Evolutionary conservation across 2,113 vertebrate species (phyloP).

Genomic region (Lophura nycthemera): DNA sequence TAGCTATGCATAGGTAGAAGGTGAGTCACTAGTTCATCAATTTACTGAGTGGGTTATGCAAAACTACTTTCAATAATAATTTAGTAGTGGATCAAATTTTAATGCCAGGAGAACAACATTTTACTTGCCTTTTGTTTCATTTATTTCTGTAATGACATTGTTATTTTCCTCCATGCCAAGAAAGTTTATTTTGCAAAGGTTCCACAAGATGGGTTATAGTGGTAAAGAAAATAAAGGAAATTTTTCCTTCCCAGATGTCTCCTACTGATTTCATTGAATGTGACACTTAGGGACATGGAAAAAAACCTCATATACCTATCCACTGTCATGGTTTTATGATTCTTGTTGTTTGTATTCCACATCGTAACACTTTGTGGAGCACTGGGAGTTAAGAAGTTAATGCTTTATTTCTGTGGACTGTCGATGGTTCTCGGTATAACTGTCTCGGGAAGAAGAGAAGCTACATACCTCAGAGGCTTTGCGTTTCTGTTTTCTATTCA

Average conservation of each 20-base stretch:
- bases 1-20: background rate
- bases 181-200: background rate
- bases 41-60: background rate
- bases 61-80: background rate
- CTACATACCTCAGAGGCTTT: too few species aligned
- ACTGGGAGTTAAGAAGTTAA: too few species aligned
- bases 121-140: background rate
- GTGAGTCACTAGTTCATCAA: background rate
- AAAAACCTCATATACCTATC: background rate
- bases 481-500: too few species aligned
- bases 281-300: background rate
- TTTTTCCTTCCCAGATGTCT: background rate
- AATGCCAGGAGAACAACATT: background rate
- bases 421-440: too few species aligned
- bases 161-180: background rate
- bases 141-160: background rate
- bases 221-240: background rate
- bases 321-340: too few species aligned
- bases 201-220: background rate
- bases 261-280: background rate
- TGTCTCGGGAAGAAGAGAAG: too few species aligned
- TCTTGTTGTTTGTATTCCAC: too few species aligned
- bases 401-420: too few species aligned
- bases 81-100: background rate
- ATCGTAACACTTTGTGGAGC: too few species aligned